These are phyloP conservation scores for Drosophila ananassae DNA, from an alignment of 1,140 invertebrate genomes.

Conservation along the genomic window DNA sequence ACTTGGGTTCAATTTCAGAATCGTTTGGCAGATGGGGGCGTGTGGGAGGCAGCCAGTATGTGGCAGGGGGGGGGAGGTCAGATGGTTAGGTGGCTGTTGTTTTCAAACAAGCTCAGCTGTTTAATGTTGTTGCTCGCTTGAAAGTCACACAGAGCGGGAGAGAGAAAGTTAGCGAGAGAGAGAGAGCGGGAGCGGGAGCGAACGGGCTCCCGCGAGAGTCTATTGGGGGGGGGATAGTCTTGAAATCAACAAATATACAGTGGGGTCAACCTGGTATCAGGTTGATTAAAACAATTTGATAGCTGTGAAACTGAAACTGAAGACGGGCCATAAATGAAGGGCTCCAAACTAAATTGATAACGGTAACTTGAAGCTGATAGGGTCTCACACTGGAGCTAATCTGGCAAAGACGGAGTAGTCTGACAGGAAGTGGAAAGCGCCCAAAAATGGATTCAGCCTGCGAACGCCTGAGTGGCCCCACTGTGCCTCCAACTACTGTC, in stretches of 20 bases:
- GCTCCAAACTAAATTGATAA: no score
- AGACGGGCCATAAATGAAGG: no score
- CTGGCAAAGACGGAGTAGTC: no score
- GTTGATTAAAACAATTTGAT: neutral
- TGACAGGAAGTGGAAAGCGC: neutral
- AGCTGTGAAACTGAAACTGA: no score
- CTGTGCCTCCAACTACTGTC: conserved; percentile 19
- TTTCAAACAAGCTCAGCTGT: conserved; percentile 82
- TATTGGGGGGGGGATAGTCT: neutral
- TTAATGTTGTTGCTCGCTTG: conserved; percentile 74
- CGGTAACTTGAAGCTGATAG: neutral
- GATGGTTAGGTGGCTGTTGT: conserved; percentile 58
- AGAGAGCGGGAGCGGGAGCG: neutral
- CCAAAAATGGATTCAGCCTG: conserved; percentile 1
- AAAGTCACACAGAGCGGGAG: conserved; percentile 16
- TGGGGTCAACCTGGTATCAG: conserved; percentile 9
- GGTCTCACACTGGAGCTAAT: no score
- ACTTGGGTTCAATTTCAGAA: conserved; percentile 42
- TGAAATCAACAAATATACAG: conserved; percentile 45
- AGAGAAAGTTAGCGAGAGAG: conserved; percentile 12
- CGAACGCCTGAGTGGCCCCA: conserved; percentile 1
- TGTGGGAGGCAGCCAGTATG: neutral
- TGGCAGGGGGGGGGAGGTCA: neutral
- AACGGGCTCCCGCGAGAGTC: neutral
- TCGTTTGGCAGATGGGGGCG: no score